phyloP scores from a whole-genome alignment of 2,113 vertebrate genomes.

The Melospiza melodia region DNA sequence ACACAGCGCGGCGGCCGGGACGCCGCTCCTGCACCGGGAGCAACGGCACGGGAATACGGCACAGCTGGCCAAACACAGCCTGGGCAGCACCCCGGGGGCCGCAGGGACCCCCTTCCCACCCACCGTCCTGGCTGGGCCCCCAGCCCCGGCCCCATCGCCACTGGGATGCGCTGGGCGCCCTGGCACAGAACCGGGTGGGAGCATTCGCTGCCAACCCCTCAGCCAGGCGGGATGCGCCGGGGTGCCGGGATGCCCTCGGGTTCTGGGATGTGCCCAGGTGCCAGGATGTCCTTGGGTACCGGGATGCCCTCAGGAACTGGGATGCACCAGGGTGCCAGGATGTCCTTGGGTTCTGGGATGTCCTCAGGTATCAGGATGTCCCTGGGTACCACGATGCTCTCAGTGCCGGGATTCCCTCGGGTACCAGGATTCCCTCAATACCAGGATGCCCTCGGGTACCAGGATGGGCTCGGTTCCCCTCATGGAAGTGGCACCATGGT shows the following conservation, averaged over 20 bases:
- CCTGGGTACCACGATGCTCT: no score
- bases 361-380: accelerated
- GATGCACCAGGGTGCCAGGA: no score
- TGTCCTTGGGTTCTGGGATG: accelerated
- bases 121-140: accelerated
- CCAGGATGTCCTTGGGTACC: accelerated
- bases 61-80: accelerated
- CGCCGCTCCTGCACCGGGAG: accelerated
- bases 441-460: neutral
- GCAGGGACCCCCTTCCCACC: no score
- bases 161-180: accelerated
- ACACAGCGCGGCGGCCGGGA: neutral
- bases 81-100: neutral
- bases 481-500: accelerated
- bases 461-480: neutral
- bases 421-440: accelerated
- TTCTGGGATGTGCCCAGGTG: accelerated
- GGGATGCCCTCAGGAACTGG: accelerated
- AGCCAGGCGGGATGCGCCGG: accelerated
- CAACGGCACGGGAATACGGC: accelerated
- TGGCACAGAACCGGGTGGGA: accelerated
- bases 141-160: accelerated
- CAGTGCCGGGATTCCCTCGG: accelerated
- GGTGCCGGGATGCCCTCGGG: accelerated
- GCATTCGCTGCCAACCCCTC: accelerated